Conservation (phyloP, 2,113 vertebrate genomes). For the Toxotes jaculatrix region DNA sequence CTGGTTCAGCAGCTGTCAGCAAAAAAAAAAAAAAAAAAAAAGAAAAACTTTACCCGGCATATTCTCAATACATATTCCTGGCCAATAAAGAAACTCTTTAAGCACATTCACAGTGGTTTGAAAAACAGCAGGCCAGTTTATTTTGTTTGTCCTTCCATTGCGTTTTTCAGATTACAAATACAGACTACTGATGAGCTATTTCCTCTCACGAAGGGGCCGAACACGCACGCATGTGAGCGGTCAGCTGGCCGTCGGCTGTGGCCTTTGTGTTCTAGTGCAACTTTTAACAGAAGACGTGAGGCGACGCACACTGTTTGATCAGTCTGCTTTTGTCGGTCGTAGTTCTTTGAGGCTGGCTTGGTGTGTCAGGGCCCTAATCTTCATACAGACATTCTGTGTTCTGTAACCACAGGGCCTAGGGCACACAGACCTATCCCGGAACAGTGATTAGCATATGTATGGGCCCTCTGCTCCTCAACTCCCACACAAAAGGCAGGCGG, state of each 20-base stretch:
- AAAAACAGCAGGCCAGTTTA: not conserved
- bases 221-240: not conserved
- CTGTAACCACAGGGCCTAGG: slow-evolving; percentile 68
- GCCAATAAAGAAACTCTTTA: not conserved
- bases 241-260: slow-evolving; percentile 8
- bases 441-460: slow-evolving; percentile 86
- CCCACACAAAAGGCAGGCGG: slow-evolving; percentile 80
- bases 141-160: not conserved
- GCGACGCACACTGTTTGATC: slow-evolving; percentile 57
- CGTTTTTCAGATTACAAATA: slow-evolving; percentile 19
- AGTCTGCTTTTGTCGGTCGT: slow-evolving; percentile 48
- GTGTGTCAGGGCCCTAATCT: slow-evolving; percentile 70
- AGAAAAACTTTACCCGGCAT: not conserved
- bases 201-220: slow-evolving; percentile 23
- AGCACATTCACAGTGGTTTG: not conserved
- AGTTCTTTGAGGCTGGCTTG: slow-evolving; percentile 53
- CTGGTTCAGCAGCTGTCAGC: not conserved
- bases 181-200: slow-evolving; percentile 15
- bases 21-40: not conserved
- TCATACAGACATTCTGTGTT: slow-evolving; percentile 76
- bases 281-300: slow-evolving; percentile 27
- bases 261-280: slow-evolving; percentile 34
- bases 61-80: not conserved
- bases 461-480: slow-evolving; percentile 78
- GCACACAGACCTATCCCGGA: slow-evolving; percentile 66